These are phyloP conservation scores for Conopomorpha cramerella DNA, from an alignment of 1,140 invertebrate species.

Conservation along the genomic window DNA sequence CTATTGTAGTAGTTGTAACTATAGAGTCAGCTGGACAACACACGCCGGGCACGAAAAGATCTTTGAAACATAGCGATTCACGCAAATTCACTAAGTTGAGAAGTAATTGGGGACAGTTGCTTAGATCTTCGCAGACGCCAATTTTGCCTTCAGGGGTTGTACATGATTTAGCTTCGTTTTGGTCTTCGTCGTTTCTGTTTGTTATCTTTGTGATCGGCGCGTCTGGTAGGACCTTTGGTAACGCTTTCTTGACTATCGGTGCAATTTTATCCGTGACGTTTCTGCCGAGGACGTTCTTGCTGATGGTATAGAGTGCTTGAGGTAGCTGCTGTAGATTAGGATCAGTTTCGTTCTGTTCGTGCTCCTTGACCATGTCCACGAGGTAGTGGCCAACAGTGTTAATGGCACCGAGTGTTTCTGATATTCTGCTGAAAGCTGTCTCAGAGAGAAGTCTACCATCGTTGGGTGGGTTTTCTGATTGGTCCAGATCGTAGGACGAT, in stretches of 20 bases:
- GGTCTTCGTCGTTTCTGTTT: constrained; percentile 20
- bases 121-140: constrained; percentile 87
- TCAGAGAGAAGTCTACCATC: constrained; percentile 59
- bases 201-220: constrained; percentile 41
- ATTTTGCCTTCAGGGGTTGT: constrained; percentile 78
- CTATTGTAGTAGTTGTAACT: constrained; percentile 28
- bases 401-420: constrained; percentile 73
- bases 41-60: constrained; percentile 87
- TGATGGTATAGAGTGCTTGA: constrained; percentile 77
- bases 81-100: constrained; percentile 80
- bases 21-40: constrained; percentile 75
- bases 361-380: constrained; percentile 73
- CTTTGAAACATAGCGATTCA: constrained; percentile 90
- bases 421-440: constrained; percentile 66
- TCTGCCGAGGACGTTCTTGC: constrained; percentile 78
- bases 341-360: constrained; percentile 39
- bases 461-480: constrained; percentile 23
- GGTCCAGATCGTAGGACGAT: constrained; percentile 20
- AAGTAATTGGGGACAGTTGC: constrained; percentile 84
- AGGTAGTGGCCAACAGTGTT: constrained; percentile 83
- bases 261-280: constrained; percentile 81
- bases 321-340: constrained; percentile 54
- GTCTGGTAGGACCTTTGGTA: constrained; percentile 59
- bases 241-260: constrained; percentile 69
- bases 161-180: constrained; percentile 58